phyloP scores from a whole-genome alignment of 2,888 invertebrate species.

The Drosophila siamana region DNA sequence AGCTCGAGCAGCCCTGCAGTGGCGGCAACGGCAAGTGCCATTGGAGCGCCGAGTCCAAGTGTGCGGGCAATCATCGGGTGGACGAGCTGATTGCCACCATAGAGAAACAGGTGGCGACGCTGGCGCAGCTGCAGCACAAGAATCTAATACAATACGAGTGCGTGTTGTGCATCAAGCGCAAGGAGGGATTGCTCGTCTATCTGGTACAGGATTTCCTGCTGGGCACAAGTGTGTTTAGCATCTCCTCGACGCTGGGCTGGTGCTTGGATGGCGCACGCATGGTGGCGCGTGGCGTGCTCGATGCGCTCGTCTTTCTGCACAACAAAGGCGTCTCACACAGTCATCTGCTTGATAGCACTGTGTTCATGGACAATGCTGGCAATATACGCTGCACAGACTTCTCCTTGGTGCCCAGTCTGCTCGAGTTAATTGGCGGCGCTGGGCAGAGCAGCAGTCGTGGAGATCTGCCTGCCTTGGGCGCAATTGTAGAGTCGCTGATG shows the following conservation, averaged over 20 bases:
- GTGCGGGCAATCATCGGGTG: slow-evolving; percentile 82
- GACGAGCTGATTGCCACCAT: slow-evolving; percentile 86
- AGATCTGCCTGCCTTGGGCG: slow-evolving; percentile 84
- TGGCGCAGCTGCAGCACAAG: slow-evolving; percentile 89
- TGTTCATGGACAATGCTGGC: slow-evolving; percentile 90
- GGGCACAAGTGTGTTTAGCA: slow-evolving; percentile 84
- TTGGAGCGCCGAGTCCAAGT: slow-evolving; percentile 82
- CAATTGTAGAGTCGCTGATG: slow-evolving; percentile 83
- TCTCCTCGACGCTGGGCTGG: slow-evolving; percentile 84
- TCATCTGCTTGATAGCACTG: slow-evolving; percentile 91
- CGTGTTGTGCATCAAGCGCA: slow-evolving; percentile 88
- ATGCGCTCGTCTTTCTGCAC: slow-evolving; percentile 92
- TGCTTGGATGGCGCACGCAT: slow-evolving; percentile 85
- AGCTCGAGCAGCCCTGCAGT: slow-evolving; percentile 83
- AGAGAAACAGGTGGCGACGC: slow-evolving; percentile 91
- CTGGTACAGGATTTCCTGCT: slow-evolving; percentile 89
- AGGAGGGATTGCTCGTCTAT: slow-evolving; percentile 89
- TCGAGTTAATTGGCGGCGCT: slow-evolving; percentile 81
- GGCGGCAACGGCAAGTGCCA: slow-evolving; percentile 82
- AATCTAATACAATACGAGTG: slow-evolving; percentile 92
- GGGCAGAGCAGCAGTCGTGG: slow-evolving; percentile 80
- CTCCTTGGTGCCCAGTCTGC: slow-evolving; percentile 82
- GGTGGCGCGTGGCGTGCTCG: slow-evolving; percentile 90
- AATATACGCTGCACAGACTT: slow-evolving; percentile 85
- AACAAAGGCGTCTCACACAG: slow-evolving; percentile 93